phyloP scores from a whole-genome alignment of 2,113 vertebrate genomes.

The Channa maculata region DNA sequence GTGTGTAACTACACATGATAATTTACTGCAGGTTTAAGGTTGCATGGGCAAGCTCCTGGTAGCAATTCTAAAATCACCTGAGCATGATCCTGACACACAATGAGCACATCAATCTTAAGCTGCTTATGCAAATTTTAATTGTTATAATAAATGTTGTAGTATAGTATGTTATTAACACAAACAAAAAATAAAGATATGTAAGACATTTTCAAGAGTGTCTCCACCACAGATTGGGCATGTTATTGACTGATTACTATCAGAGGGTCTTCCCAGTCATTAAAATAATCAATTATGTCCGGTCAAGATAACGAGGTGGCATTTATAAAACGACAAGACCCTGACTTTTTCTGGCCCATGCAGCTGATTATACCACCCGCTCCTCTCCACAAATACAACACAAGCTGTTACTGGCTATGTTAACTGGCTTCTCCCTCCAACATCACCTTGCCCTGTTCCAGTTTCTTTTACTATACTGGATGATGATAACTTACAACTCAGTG shows the following conservation, averaged over 20 bases:
- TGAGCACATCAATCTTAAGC: background rate
- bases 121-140: too few species aligned
- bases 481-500: background rate
- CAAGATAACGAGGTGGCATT: conserved; percentile 55
- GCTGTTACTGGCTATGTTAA: conserved; percentile 13
- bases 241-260: conserved; percentile 11
- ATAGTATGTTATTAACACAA: background rate
- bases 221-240: background rate
- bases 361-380: conserved; percentile 5
- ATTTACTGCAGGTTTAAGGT: background rate
- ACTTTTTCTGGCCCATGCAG: conserved; percentile 23
- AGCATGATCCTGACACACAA: background rate
- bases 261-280: background rate
- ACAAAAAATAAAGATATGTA: background rate
- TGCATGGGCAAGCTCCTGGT: background rate
- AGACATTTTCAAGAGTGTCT: background rate
- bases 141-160: too few species aligned
- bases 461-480: conserved; percentile 11
- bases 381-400: conserved; percentile 5
- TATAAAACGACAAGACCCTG: conserved; percentile 24
- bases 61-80: too few species aligned
- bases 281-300: conserved; percentile 47
- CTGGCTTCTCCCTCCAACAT: conserved; percentile 24
- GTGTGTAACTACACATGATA: background rate
- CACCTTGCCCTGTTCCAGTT: background rate